phyloP scores from a whole-genome alignment of 2,113 vertebrate species.

The Nycticryphes semicollaris region DNA sequence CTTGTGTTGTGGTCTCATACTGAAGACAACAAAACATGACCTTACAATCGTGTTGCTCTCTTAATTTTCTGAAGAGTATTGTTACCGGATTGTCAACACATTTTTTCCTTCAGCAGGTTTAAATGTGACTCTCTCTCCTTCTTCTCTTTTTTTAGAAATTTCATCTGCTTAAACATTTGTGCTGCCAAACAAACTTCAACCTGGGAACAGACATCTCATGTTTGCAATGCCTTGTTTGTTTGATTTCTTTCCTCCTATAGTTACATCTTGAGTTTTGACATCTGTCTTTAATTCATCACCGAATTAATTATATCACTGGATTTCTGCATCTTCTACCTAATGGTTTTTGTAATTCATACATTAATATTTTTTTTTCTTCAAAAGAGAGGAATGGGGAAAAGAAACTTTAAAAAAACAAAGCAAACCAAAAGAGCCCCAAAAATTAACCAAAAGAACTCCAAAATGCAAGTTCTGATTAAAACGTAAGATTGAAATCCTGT shows the following conservation, averaged over 20 bases:
- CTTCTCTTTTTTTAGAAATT: neutral
- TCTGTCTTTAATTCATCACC: neutral
- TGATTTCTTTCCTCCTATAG: neutral
- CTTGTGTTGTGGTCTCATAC: neutral
- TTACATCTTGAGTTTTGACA: neutral
- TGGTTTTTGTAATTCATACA: neutral
- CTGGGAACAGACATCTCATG: neutral
- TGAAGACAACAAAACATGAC: neutral
- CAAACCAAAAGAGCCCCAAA: neutral
- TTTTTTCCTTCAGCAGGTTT: neutral
- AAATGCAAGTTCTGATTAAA: neutral
- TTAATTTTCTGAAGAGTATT: neutral
- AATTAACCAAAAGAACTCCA: rapidly evolving
- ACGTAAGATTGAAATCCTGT: neutral
- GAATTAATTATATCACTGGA: neutral
- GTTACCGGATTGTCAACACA: neutral
- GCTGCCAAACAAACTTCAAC: neutral
- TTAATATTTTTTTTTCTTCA: neutral
- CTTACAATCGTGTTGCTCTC: neutral
- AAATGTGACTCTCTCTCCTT: neutral
- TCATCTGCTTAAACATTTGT: conserved; percentile 28
- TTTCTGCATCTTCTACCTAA: conserved; percentile 1
- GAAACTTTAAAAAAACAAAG: neutral
- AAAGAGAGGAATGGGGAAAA: neutral
- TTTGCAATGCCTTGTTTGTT: conserved; percentile 12